Evolutionary conservation across 2,113 vertebrate species (phyloP).

Genomic region (Proteles cristata): DNA sequence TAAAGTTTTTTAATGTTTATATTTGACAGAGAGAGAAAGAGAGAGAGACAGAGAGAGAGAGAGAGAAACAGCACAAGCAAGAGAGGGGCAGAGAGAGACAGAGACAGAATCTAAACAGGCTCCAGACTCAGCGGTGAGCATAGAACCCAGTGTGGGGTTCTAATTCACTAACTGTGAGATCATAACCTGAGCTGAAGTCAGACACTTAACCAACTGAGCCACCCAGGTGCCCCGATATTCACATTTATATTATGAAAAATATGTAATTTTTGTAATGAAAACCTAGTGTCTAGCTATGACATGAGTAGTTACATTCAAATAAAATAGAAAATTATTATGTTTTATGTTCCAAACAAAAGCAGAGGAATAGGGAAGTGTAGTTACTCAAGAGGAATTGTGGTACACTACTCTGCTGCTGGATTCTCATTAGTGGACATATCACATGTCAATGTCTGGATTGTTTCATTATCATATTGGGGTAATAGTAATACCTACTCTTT

Average conservation of each 20-base stretch:
- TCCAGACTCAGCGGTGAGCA: too few species aligned
- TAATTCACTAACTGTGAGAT: too few species aligned
- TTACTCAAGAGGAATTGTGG: not conserved
- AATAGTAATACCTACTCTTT: not conserved
- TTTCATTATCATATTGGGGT: not conserved
- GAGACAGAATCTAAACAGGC: too few species aligned
- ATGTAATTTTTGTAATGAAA: not conserved
- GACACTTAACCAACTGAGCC: too few species aligned
- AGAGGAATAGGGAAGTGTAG: not conserved
- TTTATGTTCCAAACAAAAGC: not conserved
- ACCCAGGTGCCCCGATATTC: not conserved
- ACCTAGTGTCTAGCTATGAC: not conserved
- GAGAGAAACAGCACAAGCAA: too few species aligned
- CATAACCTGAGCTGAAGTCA: too few species aligned
- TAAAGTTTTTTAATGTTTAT: too few species aligned
- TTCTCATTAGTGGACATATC: not conserved
- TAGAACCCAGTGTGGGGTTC: too few species aligned
- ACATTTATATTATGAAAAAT: not conserved
- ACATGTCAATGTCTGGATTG: not conserved
- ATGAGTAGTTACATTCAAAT: not conserved
- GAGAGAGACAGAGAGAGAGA: too few species aligned
- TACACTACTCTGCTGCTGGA: not conserved
- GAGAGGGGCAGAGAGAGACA: too few species aligned
- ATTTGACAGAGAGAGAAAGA: too few species aligned
- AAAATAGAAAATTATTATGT: not conserved